Evolutionary conservation across 2,888 invertebrate genomes (phyloP).

Genomic region (Habroteleia sp.): DNA sequence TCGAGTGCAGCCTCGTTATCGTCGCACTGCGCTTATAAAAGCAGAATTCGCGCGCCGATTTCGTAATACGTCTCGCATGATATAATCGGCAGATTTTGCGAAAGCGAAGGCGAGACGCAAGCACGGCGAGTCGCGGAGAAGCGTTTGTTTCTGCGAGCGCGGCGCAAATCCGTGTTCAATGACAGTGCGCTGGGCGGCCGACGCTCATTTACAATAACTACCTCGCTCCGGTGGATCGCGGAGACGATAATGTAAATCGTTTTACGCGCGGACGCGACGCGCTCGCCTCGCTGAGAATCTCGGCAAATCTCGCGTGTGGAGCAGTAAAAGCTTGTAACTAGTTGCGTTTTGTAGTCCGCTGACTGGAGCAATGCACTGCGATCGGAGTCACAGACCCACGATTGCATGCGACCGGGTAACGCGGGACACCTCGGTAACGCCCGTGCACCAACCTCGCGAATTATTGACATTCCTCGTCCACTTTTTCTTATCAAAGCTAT

Average conservation of each 20-base stretch:
- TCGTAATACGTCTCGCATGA: constrained; percentile 23
- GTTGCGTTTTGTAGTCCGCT: constrained; percentile 61
- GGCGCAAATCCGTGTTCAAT: constrained; percentile 41
- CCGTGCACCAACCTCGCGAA: constrained; percentile 27
- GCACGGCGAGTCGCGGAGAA: constrained; percentile 1
- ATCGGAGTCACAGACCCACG: constrained; percentile 61
- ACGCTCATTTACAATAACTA: constrained; percentile 60
- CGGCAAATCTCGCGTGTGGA: constrained; percentile 59
- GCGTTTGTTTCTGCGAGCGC: constrained; percentile 18
- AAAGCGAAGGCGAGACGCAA: constrained; percentile 16
- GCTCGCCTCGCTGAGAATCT: constrained; percentile 55
- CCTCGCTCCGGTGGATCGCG: constrained; percentile 56
- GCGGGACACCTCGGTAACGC: constrained; percentile 50
- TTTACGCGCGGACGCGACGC: constrained; percentile 44
- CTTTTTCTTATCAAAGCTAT: constrained; percentile 14
- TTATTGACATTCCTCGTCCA: constrained; percentile 48
- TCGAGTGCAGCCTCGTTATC: too few relatives aligned
- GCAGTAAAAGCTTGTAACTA: constrained; percentile 61
- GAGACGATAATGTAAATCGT: constrained; percentile 59
- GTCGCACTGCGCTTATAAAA: too few relatives aligned
- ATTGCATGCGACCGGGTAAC: constrained; percentile 47
- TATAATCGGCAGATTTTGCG: constrained; percentile 23
- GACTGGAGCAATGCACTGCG: constrained; percentile 62
- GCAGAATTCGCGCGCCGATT: constrained; percentile 3
- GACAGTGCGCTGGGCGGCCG: constrained; percentile 45